These are phyloP conservation scores for Drosophila yakuba DNA, from an alignment of 1,140 invertebrate species.

Conservation along the genomic window DNA sequence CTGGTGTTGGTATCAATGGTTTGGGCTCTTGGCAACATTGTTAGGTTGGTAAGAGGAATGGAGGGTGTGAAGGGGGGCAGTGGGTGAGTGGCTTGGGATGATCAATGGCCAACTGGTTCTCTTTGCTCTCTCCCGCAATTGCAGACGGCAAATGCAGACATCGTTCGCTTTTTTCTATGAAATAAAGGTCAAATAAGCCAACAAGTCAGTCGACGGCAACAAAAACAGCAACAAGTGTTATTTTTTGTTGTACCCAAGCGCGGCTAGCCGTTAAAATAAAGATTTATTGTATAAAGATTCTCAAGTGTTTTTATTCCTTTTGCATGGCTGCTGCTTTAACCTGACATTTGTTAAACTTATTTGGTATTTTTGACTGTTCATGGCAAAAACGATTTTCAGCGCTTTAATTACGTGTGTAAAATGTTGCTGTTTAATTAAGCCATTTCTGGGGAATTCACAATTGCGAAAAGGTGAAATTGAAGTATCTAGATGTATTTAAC, in stretches of 20 bases:
- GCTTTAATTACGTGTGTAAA: constrained; percentile 41
- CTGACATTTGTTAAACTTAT: constrained; percentile 61
- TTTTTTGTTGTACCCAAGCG: constrained; percentile 6
- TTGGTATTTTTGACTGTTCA: constrained; percentile 44
- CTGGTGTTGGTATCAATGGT: constrained; percentile 40
- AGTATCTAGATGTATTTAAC: background rate
- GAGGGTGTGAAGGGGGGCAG: too few species aligned
- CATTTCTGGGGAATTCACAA: background rate
- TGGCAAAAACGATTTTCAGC: constrained; percentile 24
- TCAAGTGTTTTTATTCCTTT: constrained; percentile 47
- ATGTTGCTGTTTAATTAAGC: constrained; percentile 41
- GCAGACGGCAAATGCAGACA: constrained; percentile 71
- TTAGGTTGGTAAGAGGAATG: background rate
- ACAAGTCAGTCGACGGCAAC: constrained; percentile 48
- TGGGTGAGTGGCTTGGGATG: constrained; percentile 30
- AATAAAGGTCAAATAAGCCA: constrained; percentile 70
- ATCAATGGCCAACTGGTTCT: constrained; percentile 75
- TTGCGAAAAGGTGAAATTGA: constrained; percentile 11
- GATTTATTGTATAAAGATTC: constrained; percentile 68
- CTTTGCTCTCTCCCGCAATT: constrained; percentile 63
- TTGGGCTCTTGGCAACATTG: constrained; percentile 39
- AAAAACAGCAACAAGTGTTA: constrained; percentile 72
- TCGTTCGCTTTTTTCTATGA: constrained; percentile 57
- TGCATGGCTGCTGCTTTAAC: constrained; percentile 34
- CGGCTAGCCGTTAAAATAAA: constrained; percentile 42